phyloP scores from a whole-genome alignment of 2,113 vertebrate species.

The Caretta caretta region DNA sequence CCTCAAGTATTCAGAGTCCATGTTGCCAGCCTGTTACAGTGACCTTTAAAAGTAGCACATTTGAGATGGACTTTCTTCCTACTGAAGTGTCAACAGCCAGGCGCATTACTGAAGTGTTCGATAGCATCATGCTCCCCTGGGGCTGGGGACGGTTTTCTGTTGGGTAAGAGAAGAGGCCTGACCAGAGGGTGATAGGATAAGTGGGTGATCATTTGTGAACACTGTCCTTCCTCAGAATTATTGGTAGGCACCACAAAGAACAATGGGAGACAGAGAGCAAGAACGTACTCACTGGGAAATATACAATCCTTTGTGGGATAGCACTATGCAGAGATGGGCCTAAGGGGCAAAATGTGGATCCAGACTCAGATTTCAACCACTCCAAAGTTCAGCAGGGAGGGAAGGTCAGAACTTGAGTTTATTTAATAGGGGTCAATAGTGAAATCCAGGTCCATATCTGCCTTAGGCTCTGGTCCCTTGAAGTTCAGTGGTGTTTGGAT shows the following conservation, averaged over 20 bases:
- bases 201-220: background rate
- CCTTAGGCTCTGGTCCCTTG: background rate
- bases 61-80: background rate
- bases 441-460: background rate
- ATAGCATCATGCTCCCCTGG: background rate
- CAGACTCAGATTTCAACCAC: background rate
- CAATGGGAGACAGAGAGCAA: background rate
- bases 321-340: background rate
- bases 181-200: background rate
- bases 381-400: background rate
- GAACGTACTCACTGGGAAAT: background rate
- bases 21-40: background rate
- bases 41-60: background rate
- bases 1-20: background rate
- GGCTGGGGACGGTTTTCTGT: background rate
- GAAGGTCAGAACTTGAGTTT: background rate
- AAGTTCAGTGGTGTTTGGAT: background rate
- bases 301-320: background rate
- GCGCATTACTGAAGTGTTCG: background rate
- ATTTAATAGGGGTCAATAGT: background rate
- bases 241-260: background rate
- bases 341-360: background rate
- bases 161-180: background rate
- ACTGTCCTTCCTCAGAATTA: background rate
- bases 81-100: background rate